These are phyloP conservation scores for Drosophila watanabei DNA, from an alignment of 1,140 invertebrate genomes.

Conservation along the genomic window DNA sequence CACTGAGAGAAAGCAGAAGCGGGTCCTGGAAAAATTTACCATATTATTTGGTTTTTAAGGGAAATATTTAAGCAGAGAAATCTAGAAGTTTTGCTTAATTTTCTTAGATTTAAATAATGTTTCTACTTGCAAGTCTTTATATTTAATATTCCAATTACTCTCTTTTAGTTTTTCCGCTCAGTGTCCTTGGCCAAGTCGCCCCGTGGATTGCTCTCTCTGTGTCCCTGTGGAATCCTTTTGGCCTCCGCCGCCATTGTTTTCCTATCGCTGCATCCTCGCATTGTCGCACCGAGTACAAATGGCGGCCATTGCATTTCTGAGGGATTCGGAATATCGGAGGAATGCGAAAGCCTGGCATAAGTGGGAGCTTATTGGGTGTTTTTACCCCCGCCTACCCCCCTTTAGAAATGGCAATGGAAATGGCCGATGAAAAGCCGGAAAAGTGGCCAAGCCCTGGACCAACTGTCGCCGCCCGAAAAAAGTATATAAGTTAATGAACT, in stretches of 20 bases:
- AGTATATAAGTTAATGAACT: constrained; percentile 13
- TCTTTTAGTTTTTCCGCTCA: not conserved
- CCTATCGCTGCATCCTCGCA: constrained; percentile 63
- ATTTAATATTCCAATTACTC: not conserved
- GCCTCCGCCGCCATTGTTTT: constrained; percentile 70
- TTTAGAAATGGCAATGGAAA: constrained; percentile 4
- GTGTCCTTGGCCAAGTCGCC: constrained; percentile 9
- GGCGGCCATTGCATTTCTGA: constrained; percentile 41
- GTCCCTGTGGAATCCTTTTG: constrained; percentile 68
- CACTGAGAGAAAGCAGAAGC: not conserved
- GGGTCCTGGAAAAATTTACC: not conserved
- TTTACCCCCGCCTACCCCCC: not conserved
- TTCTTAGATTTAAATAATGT: no score
- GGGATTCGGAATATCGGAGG: constrained; percentile 31
- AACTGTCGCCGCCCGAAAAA: constrained; percentile 7
- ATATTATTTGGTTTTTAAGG: no score
- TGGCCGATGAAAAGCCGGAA: constrained; percentile 1
- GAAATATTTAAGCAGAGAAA: no score
- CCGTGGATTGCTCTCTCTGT: constrained; percentile 41
- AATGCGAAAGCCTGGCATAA: constrained; percentile 39
- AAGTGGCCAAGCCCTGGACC: not conserved
- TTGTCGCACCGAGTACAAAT: constrained; percentile 59
- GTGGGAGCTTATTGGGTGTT: constrained; percentile 40
- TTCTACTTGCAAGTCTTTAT: no score
- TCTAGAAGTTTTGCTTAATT: no score